These are phyloP conservation scores for Oligia fasciuncula DNA, from an alignment of 2,888 invertebrate genomes.

Conservation along the genomic window DNA sequence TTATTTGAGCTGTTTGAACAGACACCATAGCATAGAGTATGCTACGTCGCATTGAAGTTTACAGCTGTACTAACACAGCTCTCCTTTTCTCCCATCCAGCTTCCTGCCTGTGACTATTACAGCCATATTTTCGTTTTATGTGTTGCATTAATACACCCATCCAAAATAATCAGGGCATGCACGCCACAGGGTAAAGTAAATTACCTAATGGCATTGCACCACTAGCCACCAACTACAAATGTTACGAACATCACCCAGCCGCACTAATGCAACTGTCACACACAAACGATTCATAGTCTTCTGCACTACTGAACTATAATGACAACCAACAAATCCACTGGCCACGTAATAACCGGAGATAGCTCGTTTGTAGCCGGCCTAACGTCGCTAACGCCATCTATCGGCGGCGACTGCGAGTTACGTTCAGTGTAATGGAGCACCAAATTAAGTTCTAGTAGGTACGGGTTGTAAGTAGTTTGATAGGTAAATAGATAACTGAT, in stretches of 20 bases:
- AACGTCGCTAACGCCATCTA: slow-evolving; percentile 39
- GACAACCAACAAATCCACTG: slow-evolving; percentile 25
- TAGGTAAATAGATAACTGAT: background rate
- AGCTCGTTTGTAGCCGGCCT: slow-evolving; percentile 31
- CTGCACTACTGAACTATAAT: slow-evolving; percentile 42
- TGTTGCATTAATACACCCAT: slow-evolving; percentile 8
- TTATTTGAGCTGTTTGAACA: background rate
- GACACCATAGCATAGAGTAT: too few relatives aligned
- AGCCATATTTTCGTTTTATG: background rate
- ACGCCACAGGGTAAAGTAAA: background rate
- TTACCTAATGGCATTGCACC: slow-evolving; percentile 12
- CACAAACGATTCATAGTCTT: slow-evolving; percentile 44
- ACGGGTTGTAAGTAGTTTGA: slow-evolving; percentile 1
- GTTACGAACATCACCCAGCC: background rate
- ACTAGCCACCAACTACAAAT: background rate
- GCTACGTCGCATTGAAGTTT: background rate
- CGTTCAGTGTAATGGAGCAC: slow-evolving; percentile 56
- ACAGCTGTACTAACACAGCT: background rate
- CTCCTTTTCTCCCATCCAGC: background rate
- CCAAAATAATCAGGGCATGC: slow-evolving; percentile 16
- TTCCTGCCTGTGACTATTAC: background rate
- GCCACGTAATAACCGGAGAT: slow-evolving; percentile 16
- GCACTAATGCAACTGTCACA: slow-evolving; percentile 48
- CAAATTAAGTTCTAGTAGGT: slow-evolving; percentile 59
- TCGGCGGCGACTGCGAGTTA: slow-evolving; percentile 50